Percentiles rank a stretch among this genome's conserved stretches.
Evolutionary conservation across 2,113 vertebrate genomes (phyloP).

Genomic region (Gallinago paraguaiae): DNA sequence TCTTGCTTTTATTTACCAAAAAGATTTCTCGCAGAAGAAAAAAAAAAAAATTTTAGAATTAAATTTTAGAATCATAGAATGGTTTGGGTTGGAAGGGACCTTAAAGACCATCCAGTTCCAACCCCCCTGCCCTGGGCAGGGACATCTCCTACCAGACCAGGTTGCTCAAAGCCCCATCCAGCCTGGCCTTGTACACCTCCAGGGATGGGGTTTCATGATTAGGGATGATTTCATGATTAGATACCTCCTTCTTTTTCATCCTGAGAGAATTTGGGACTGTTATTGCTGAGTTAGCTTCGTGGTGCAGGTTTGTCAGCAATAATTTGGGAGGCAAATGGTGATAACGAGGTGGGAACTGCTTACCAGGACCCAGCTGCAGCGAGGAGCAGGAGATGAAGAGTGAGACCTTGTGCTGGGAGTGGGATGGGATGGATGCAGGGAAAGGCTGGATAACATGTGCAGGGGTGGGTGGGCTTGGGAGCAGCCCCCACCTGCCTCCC

Average conservation of each 20-base stretch:
- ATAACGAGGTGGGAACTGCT: background rate
- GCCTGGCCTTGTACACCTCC: too few relatives aligned
- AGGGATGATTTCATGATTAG: background rate
- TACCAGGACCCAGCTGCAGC: background rate
- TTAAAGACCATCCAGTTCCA: too few relatives aligned
- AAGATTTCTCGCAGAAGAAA: background rate
- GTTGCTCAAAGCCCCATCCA: too few relatives aligned
- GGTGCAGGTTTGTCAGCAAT: background rate
- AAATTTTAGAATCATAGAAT: background rate
- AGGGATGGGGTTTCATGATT: too few relatives aligned
- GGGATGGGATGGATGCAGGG: background rate
- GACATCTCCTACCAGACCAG: too few relatives aligned
- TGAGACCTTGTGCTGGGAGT: background rate
- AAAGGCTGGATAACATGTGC: background rate
- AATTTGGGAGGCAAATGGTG: background rate
- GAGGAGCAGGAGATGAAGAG: background rate
- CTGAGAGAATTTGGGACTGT: background rate
- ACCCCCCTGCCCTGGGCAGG: too few relatives aligned
- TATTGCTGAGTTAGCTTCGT: background rate
- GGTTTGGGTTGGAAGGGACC: too few relatives aligned
- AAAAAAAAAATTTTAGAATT: background rate
- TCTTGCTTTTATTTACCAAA: background rate
- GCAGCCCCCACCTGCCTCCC: background rate
- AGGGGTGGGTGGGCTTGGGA: background rate
- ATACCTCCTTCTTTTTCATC: background rate